Evolutionary conservation across 2,113 vertebrate species (phyloP), one percentile per base, ranked within the genome.

Genomic region (Colius striatus): DNA sequence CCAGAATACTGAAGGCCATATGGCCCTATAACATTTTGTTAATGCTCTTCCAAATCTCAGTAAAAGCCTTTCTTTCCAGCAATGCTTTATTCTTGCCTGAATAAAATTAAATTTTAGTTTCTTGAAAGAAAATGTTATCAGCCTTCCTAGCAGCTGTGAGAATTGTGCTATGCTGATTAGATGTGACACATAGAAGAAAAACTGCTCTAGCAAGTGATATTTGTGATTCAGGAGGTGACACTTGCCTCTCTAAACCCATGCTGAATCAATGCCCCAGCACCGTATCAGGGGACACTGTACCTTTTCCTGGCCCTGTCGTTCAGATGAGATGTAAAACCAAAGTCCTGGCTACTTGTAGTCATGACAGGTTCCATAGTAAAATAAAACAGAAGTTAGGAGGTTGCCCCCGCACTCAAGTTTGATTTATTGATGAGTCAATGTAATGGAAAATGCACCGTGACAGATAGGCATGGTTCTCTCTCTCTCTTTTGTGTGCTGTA

Each of bases 111-210:
- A 92, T 95, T 95, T 94, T 92, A 90, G 80, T 97, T 96, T 86
- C 95, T 92, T 97, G 92, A 97, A 96, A 97, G 90, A 97, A 97
- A 95, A 94, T 89, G 83, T 84, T 95, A 95, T 91, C 95, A 89
- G 91, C 80, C 85, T 82, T 95, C 71, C 77, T 91, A 92, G 87
- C 93, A 95, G 91, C 95, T 96, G 74, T 85, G 86, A 89, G 87
- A 94, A 94, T 96, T 93, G 92, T 76, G 74, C 92, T 94, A 57
- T 92, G 72, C 92, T 95, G 94, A 93, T 96, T 76, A 95, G 75
- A 97, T 91, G 91, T 96, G 96, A 95, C 92, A 92, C 91, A 89
- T 3, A 65, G 89, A 89, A 95, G 87, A 88, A 93, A 84, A 95
- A 84, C 86, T 65, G 93, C 93, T 96, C 91, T 67, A 81, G 93